Conservation (phyloP, 2,888 invertebrate species). For the Mesoligia furuncula region DNA sequence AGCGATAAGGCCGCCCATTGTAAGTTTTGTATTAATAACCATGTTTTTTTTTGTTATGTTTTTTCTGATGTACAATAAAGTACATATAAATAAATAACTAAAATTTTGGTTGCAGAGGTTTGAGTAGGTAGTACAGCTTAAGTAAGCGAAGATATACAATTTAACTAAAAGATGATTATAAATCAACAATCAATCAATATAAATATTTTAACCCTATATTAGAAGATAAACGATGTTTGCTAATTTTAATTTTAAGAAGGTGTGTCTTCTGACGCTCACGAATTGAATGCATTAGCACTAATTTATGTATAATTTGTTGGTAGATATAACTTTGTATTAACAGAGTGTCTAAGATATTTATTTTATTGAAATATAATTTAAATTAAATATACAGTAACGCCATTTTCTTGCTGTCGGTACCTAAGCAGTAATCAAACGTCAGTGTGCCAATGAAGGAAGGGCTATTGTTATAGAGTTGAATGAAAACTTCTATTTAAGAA, state of each 20-base stretch:
- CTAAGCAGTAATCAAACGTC: conserved; percentile 86
- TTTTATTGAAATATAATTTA: not conserved
- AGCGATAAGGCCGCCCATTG: too few relatives aligned
- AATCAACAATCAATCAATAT: conserved; percentile 4
- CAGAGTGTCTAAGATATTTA: not conserved
- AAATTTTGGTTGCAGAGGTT: not conserved
- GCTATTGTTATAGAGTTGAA: conserved; percentile 89
- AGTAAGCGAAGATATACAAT: not conserved
- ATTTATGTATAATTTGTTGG: not conserved
- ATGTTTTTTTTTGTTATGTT: too few relatives aligned
- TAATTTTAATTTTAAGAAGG: conserved; percentile 7
- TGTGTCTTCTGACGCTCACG: conserved; percentile 22
- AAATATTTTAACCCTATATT: not conserved
- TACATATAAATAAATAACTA: too few relatives aligned
- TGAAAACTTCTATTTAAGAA: conserved; percentile 90
- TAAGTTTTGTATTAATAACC: too few relatives aligned
- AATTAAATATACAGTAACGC: not conserved
- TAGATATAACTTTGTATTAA: not conserved
- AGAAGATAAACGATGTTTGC: conserved; percentile 18
- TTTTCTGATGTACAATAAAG: too few relatives aligned
- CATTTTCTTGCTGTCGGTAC: conserved; percentile 77
- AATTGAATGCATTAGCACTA: not conserved
- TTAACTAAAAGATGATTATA: not conserved
- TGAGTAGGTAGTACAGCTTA: not conserved
- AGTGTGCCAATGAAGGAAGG: conserved; percentile 90